phyloP scores from a whole-genome alignment of 2,797 vertebrate genomes.

The Phoebastria nigripes region DNA sequence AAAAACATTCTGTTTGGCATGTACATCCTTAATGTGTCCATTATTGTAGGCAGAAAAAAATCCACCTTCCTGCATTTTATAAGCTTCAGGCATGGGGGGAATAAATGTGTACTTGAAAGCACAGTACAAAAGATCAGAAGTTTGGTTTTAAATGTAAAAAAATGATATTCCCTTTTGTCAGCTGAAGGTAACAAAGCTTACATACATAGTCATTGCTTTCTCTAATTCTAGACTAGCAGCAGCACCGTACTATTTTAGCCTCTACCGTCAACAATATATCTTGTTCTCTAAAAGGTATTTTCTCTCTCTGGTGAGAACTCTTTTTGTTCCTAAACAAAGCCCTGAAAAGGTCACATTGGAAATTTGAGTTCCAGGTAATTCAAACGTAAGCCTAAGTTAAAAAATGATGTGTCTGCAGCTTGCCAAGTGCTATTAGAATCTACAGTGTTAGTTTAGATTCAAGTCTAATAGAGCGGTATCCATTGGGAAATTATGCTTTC shows the following conservation, averaged over 20 bases:
- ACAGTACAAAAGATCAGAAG: background rate
- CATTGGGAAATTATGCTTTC: constrained; percentile 49
- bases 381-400: constrained; percentile 58
- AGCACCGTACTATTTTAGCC: background rate
- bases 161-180: background rate
- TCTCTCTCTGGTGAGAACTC: constrained; percentile 23
- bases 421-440: constrained; percentile 65
- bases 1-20: background rate
- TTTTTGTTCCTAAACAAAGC: constrained; percentile 66
- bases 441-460: constrained; percentile 62
- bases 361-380: constrained; percentile 69
- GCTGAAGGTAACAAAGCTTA: constrained; percentile 3
- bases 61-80: background rate
- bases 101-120: background rate
- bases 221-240: constrained; percentile 19
- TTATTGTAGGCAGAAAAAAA: background rate
- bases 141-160: background rate
- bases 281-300: constrained; percentile 21
- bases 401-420: constrained; percentile 60
- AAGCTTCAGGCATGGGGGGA: background rate
- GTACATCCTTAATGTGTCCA: background rate
- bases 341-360: constrained; percentile 67
- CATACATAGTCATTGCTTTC: constrained; percentile 3
- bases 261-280: background rate
- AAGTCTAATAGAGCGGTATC: constrained; percentile 15